Evolutionary conservation across 1,140 invertebrate genomes (phyloP), one percentile per base, ranked within the genome.

Genomic region (Papilio xuthus): DNA sequence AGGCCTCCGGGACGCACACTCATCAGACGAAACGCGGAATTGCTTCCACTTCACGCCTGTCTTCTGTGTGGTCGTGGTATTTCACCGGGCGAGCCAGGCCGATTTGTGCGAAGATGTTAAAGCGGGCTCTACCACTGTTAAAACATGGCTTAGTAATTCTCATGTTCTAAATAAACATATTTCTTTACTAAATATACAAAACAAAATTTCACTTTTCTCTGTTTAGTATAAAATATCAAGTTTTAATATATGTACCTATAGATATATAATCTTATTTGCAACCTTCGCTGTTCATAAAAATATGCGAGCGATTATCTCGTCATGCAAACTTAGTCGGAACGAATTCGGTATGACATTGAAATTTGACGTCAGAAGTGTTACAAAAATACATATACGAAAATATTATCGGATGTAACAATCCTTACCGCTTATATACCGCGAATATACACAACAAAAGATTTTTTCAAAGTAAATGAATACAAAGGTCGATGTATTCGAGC

Each of bases 201-300:
- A 32, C 2, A 32, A 32, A 32, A 32, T 3, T 6, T 32, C 6
- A 32, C 32, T 32, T 32, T 32, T 32, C 32, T 32, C 2, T 32
- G 32, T 32, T 32, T 6, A 32, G 2, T 32, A 32, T 6, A 37
- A 37, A 37, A 37, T 6, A 7, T 3, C 32, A 32, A 32, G 2
- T 37, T 37, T 37, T 37, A 37, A 37, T 37, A 37, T 37, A 37
- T n/a, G n/a, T n/a, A 37, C 4, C 2, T 50, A 53, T 53, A n/a
- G 9, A 20, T 53, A 13, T 26, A 60, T 12, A 28, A 56, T 32
- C 23, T 28, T 67, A 28, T 28, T 26, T 50, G 26, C 28, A 67
- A 67, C 26, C 60, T 67, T 67, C 60, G 60, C 15, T 67, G 32
- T 67, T 67, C 60, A 67, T 32, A 67, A 67, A 67, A 67, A 67